Evolutionary conservation across 2,888 invertebrate genomes (phyloP), one percentile per base, ranked within the genome.

Genomic region (Stenolophus ochropezus): DNA sequence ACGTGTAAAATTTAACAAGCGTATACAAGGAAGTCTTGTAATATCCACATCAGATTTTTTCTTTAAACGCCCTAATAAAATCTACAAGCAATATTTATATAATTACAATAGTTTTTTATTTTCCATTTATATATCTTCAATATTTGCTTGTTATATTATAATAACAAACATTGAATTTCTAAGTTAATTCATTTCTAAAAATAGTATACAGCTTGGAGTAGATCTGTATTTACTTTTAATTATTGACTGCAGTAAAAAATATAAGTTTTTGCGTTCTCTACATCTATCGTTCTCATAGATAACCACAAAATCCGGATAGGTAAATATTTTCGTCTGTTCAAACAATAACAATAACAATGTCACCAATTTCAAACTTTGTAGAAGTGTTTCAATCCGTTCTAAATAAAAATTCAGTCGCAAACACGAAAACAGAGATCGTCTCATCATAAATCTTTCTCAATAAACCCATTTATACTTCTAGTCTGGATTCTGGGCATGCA

Each of bases 261-360:
- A 11, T 42, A 42, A 42, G 6, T 42, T 42, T 42, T 42, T 42
- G 33, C 11, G 4, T 42, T 42, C 6, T 42, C 33, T 42, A 11
- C 11, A 42, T 42, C 4, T 8, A 42, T 3, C 11, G 33, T 42
- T 42, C 11, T 42, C 8, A 42, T 42, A 3, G 8, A 42, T 42
- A 42, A 11, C 33, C 8, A 56, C 11, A 20, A 8, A 11, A 4
- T 33, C 8, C n/a, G 25, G 21, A 3, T 27, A 69, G 33, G 33
- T 69, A 69, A 69, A 69, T 69, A 69, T 69, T 69, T 69, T 69
- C 33, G 33, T 61, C 61, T 42, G 25, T 6, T 42, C 33, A 42
- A 42, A 42, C 8, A 42, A 42, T 42, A 42, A 42, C 27, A 33
- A 11, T n/a, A 23, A 1, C 23, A 58, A 16, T 69, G 33, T 2